These are phyloP conservation scores for Cydia amplana DNA, from an alignment of 1,140 invertebrate genomes.

Conservation along the genomic window DNA sequence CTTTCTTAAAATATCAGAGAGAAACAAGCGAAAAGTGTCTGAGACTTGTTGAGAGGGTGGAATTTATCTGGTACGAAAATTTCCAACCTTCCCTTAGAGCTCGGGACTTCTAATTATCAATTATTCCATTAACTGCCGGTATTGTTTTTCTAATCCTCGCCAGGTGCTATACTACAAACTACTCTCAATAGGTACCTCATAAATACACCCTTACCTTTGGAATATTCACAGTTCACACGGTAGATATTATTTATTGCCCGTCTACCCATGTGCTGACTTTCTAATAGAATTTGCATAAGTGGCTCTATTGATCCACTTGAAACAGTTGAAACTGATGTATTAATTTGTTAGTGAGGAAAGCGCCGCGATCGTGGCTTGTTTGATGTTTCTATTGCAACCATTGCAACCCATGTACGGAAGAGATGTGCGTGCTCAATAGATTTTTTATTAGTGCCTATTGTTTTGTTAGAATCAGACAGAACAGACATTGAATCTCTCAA, in stretches of 20 bases:
- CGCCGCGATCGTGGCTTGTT: constrained; percentile 6
- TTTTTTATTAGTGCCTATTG: constrained; percentile 4
- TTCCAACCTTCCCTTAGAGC: no score
- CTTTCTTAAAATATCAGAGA: no score
- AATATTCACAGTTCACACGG: constrained; percentile 24
- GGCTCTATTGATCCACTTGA: background rate
- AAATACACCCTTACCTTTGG: background rate
- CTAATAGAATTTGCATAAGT: constrained; percentile 27
- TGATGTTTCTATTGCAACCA: no score
- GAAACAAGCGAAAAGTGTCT: no score
- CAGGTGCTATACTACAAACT: no score
- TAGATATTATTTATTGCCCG: constrained; percentile 10
- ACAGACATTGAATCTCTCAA: constrained; percentile 1
- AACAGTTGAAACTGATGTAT: background rate
- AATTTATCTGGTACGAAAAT: no score
- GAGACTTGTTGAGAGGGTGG: no score
- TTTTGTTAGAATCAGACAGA: background rate
- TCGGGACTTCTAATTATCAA: no score
- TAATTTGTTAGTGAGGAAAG: constrained; percentile 2
- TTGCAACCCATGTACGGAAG: background rate
- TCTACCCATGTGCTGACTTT: constrained; percentile 13
- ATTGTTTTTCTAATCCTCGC: no score
- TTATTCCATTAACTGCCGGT: no score
- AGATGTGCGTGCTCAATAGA: constrained; percentile 6
- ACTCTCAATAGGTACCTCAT: no score